Percentiles rank a stretch among this genome's conserved stretches.
Evolutionary conservation across 2,888 invertebrate species (phyloP).

Genomic region (Germaria angustata): DNA sequence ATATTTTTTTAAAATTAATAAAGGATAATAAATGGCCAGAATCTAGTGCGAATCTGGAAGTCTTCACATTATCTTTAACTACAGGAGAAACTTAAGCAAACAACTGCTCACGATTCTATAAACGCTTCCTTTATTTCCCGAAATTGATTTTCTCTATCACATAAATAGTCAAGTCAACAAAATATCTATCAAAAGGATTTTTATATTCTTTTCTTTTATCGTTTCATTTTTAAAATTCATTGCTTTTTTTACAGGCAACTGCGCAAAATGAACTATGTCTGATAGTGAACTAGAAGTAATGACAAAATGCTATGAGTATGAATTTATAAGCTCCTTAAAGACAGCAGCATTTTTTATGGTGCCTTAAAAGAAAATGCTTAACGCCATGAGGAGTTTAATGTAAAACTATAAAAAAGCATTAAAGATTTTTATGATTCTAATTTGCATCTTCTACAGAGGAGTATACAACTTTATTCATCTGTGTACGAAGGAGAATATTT

Average conservation of each 20-base stretch:
- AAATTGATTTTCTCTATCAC: conserved; percentile 23
- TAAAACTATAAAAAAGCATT: conserved; percentile 7
- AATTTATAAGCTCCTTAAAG: conserved; percentile 60
- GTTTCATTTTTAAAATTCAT: conserved; percentile 18
- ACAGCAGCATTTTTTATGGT: conserved; percentile 17
- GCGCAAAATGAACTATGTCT: conserved; percentile 6
- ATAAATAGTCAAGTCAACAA: conserved; percentile 56
- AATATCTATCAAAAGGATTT: conserved; percentile 56
- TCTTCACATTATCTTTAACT: background rate
- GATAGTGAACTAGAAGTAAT: conserved; percentile 9
- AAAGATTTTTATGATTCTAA: conserved; percentile 8
- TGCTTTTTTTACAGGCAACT: conserved; percentile 26
- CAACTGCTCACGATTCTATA: background rate
- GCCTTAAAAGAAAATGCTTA: conserved; percentile 19
- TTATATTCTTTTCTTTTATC: conserved; percentile 17
- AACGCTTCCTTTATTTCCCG: no score
- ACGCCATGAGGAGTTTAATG: conserved; percentile 11
- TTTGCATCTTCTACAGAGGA: background rate
- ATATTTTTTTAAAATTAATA: no score
- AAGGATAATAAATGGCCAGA: no score
- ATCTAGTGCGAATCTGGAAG: background rate
- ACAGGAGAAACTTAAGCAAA: background rate
- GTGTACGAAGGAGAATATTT: background rate
- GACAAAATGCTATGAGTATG: conserved; percentile 38
- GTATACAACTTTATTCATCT: background rate